A percentile compares a stretch with the other conserved stretches of the same genome.
These are phyloP conservation scores for Flabesymbios commensalis DNA, from an alignment of 2,888 invertebrate species.

Conservation along the genomic window DNA sequence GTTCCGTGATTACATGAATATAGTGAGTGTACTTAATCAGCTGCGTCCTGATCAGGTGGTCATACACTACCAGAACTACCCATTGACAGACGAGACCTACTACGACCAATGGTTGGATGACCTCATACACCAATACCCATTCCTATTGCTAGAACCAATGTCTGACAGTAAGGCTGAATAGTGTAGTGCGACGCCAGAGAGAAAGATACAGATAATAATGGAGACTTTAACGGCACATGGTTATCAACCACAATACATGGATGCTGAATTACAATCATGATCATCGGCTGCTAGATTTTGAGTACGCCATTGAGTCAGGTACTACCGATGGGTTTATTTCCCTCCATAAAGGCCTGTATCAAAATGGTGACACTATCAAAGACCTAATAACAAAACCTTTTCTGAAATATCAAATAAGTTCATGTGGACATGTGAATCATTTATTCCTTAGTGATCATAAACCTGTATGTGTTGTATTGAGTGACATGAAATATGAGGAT, in stretches of 20 bases:
- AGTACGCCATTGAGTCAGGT: conserved; percentile 17
- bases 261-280: conserved; percentile 24
- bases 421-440: conserved; percentile 22
- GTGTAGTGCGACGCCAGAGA: conserved; percentile 14
- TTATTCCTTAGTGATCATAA: conserved; percentile 7
- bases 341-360: conserved; percentile 13
- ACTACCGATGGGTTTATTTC: conserved; percentile 28
- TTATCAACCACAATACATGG: conserved; percentile 41
- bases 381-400: too few relatives aligned
- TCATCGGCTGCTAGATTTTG: conserved; percentile 21
- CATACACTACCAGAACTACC: conserved; percentile 37
- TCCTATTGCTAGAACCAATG: conserved; percentile 35
- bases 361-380: background rate
- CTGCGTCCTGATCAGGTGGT: conserved; percentile 47
- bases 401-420: too few relatives aligned
- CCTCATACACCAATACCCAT: conserved; percentile 41
- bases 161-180: conserved; percentile 14
- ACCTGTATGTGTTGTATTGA: conserved; percentile 22
- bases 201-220: conserved; percentile 28
- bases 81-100: conserved; percentile 32
- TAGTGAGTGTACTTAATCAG: conserved; percentile 31
- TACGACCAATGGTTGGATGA: conserved; percentile 47
- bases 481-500: conserved; percentile 21
- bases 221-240: conserved; percentile 47
- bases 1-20: conserved; percentile 49